phyloP scores from a whole-genome alignment of 1,140 invertebrate genomes.

The Diabrotica undecimpunctata region DNA sequence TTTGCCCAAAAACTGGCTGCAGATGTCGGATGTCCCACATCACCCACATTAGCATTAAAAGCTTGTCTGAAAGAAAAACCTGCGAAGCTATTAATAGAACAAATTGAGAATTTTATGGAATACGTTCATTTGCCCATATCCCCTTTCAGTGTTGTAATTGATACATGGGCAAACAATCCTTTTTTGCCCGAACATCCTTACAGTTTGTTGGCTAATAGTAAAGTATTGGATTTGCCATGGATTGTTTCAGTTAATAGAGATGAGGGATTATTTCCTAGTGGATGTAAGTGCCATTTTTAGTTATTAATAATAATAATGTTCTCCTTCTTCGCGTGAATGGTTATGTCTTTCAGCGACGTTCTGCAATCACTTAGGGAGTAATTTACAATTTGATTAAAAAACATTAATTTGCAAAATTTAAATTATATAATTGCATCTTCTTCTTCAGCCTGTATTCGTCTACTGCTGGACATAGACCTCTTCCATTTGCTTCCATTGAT shows the following conservation, averaged over 20 bases:
- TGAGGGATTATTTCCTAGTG: slow-evolving; percentile 48
- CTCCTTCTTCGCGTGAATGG: too few relatives aligned
- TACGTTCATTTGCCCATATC: slow-evolving; percentile 37
- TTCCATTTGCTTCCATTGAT: too few relatives aligned
- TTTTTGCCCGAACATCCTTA: slow-evolving; percentile 56
- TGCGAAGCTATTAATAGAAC: neutral
- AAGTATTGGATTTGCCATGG: slow-evolving; percentile 45
- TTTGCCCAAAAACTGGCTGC: neutral
- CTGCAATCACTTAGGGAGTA: too few relatives aligned
- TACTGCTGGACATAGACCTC: too few relatives aligned
- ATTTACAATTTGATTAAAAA: too few relatives aligned
- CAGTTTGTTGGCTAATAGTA: slow-evolving; percentile 49
- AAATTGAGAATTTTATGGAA: neutral
- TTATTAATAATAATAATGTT: too few relatives aligned
- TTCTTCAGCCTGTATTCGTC: too few relatives aligned
- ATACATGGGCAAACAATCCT: slow-evolving; percentile 45
- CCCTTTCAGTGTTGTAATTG: slow-evolving; percentile 43
- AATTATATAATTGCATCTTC: too few relatives aligned
- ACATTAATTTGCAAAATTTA: too few relatives aligned
- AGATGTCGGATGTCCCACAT: neutral
- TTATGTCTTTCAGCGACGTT: too few relatives aligned
- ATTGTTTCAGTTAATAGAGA: slow-evolving; percentile 41
- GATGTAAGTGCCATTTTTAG: slow-evolving; percentile 30
- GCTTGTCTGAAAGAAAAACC: neutral
- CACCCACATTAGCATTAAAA: neutral